Evolutionary conservation across 2,113 vertebrate genomes (phyloP).

Genomic region (Nycticebus coucang): DNA sequence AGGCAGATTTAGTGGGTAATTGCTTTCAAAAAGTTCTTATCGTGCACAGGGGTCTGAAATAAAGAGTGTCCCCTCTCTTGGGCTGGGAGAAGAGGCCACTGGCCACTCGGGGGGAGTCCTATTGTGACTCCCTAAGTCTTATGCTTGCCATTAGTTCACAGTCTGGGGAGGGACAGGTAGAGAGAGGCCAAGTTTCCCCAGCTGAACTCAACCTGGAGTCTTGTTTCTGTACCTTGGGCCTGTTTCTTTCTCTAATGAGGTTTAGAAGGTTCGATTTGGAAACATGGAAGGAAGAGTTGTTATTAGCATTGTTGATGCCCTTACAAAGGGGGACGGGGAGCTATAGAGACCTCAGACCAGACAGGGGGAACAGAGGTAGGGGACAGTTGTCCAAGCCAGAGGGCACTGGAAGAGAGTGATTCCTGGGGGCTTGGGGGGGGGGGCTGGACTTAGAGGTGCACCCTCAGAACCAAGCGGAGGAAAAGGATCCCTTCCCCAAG

Average conservation of each 20-base stretch:
- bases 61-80: slow-evolving; percentile 14
- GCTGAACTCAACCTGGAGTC: background rate
- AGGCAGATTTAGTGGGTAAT: slow-evolving; percentile 78
- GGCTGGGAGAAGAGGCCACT: background rate
- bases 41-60: background rate
- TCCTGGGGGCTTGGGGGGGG: fast-evolving
- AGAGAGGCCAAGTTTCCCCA: background rate
- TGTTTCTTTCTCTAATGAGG: background rate
- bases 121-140: background rate
- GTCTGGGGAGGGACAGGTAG: background rate
- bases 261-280: background rate
- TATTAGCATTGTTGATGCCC: background rate
- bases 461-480: background rate
- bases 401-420: too few species aligned
- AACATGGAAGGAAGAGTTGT: background rate
- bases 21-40: slow-evolving; percentile 66
- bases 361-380: too few species aligned
- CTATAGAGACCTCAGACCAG: background rate
- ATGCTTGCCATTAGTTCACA: fast-evolving
- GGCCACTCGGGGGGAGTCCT: background rate
- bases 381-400: fast-evolving
- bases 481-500: background rate
- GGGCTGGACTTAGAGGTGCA: background rate
- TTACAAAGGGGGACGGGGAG: background rate
- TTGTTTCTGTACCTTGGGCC: background rate